phyloP scores from a whole-genome alignment of 2,113 vertebrate species.

The Gobio gobio region DNA sequence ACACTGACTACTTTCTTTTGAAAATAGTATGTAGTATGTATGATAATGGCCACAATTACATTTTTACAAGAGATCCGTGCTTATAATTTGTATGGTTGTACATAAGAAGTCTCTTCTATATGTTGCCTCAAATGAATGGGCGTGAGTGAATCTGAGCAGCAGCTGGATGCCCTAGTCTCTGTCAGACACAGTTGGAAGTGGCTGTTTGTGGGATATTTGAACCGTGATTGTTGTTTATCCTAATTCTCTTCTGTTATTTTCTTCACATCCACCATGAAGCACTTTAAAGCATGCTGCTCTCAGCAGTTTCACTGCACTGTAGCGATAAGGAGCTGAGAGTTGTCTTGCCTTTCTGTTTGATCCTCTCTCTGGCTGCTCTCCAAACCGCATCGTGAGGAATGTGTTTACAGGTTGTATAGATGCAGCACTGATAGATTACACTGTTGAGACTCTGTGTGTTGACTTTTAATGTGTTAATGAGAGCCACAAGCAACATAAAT shows the following conservation, averaged over 20 bases:
- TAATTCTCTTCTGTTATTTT: constrained; percentile 8
- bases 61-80: not conserved
- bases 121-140: not conserved
- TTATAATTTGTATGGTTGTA: not conserved
- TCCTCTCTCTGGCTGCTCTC: not conserved
- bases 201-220: not conserved
- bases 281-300: constrained; percentile 27
- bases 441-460: not conserved
- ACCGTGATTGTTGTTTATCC: constrained; percentile 10
- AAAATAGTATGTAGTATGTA: not conserved
- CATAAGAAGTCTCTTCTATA: not conserved
- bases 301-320: constrained; percentile 30
- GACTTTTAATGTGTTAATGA: constrained; percentile 16
- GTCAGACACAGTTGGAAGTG: not conserved
- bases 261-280: not conserved
- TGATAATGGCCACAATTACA: not conserved
- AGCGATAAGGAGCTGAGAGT: constrained; percentile 18
- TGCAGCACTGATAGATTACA: not conserved
- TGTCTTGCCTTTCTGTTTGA: not conserved
- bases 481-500: not conserved
- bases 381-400: not conserved
- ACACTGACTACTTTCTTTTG: no score
- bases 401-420: not conserved
- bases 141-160: not conserved
- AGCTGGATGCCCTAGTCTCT: not conserved